Conservation (phyloP, 2,797 vertebrate genomes). For the Notoglanidium macrostoma region DNA sequence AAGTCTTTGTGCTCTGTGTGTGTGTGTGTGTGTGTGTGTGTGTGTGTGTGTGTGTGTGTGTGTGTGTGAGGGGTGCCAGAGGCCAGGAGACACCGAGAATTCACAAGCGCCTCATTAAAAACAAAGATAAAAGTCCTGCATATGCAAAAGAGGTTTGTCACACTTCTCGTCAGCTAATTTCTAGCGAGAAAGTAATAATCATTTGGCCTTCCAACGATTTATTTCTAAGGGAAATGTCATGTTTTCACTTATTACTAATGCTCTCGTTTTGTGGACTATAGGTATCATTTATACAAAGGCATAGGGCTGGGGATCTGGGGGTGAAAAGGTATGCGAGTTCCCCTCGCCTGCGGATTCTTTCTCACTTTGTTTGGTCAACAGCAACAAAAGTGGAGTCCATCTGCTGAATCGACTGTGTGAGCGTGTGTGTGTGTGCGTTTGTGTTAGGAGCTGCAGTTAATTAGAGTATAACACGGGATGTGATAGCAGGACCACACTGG, state of each 20-base stretch:
- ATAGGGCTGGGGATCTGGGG: not conserved
- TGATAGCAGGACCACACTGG: not conserved
- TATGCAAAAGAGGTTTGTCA: not conserved
- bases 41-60: not conserved
- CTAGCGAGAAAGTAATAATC: not conserved
- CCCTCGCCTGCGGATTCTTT: not conserved
- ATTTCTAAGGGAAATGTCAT: not conserved
- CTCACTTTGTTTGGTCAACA: slow-evolving; percentile 5
- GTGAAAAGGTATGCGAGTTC: not conserved
- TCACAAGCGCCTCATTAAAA: slow-evolving; percentile 28
- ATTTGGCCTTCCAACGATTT: not conserved
- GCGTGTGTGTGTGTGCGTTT: not conserved
- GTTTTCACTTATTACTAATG: not conserved
- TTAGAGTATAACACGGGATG: not conserved
- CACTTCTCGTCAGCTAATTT: not conserved
- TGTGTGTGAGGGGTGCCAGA: not conserved
- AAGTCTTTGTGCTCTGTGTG: slow-evolving; percentile 8
- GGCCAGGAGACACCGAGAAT: slow-evolving; percentile 13
- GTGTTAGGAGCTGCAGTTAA: not conserved
- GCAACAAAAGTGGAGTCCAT: not conserved
- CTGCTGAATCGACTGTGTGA: not conserved
- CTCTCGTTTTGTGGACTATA: not conserved
- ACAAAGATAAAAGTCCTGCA: slow-evolving; percentile 10
- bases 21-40: slow-evolving; percentile 11
- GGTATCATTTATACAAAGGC: not conserved